A percentile compares a stretch with the other conserved stretches of the same genome.
phyloP scores from a whole-genome alignment of 2,113 vertebrate species.

The Stercorarius parasiticus region DNA sequence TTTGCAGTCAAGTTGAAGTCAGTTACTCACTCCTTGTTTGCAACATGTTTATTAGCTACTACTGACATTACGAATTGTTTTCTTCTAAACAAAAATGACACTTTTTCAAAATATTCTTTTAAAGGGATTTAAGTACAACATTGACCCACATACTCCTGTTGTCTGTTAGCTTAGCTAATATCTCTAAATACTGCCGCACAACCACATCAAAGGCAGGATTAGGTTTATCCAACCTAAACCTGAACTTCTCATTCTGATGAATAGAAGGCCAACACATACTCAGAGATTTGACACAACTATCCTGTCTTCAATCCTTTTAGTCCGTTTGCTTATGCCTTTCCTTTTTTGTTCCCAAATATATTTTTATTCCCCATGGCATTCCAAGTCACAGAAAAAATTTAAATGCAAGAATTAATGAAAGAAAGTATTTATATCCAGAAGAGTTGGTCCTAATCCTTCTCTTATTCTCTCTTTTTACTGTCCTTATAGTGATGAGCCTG shows the following conservation, averaged over 20 bases:
- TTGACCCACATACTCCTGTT: background rate
- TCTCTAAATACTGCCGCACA: background rate
- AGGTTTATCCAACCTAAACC: constrained; percentile 19
- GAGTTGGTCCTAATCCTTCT: background rate
- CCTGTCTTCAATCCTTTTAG: background rate
- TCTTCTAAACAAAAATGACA: background rate
- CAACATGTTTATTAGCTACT: background rate
- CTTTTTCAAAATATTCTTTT: background rate
- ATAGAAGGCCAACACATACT: background rate
- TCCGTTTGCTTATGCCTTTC: background rate
- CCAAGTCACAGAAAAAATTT: background rate
- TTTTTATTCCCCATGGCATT: background rate
- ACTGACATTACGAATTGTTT: background rate
- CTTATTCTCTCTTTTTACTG: background rate
- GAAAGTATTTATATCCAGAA: background rate
- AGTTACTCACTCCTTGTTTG: background rate
- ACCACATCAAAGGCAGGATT: constrained; percentile 47
- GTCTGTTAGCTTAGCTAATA: background rate
- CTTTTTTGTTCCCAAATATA: background rate
- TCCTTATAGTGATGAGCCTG: background rate
- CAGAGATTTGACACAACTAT: background rate
- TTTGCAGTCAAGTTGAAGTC: background rate
- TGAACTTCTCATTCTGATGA: background rate
- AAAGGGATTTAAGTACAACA: background rate
- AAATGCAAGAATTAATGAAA: background rate